Percentiles rank a stretch among this genome's conserved stretches.
phyloP scores from a whole-genome alignment of 2,797 vertebrate species.

The Borostomias antarcticus region DNA sequence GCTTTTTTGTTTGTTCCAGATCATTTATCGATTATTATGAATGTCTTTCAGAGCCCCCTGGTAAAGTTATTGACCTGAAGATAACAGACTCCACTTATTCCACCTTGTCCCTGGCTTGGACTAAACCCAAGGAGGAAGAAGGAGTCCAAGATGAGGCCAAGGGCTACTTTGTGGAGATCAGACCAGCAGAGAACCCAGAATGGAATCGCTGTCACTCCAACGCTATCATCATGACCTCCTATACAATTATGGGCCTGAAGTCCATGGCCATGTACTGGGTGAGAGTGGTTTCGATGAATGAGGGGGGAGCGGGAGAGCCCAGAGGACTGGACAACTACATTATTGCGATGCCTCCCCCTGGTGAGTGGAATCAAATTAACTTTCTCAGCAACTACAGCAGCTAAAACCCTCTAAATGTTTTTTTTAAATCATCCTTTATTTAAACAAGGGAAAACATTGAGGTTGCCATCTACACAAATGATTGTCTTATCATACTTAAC shows the following conservation, averaged over 20 bases:
- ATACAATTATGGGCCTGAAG: conserved; percentile 81
- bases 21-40: too few species aligned
- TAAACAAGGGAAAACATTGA: too few species aligned
- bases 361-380: conserved; percentile 61
- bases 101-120: conserved; percentile 84
- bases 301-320: conserved; percentile 77
- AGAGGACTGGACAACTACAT: conserved; percentile 72
- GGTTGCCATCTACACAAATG: not conserved
- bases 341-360: conserved; percentile 69
- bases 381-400: not conserved
- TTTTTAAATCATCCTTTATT: too few species aligned
- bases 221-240: conserved; percentile 69
- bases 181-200: conserved; percentile 69
- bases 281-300: conserved; percentile 78
- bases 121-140: conserved; percentile 71
- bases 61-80: conserved; percentile 79
- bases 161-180: conserved; percentile 86
- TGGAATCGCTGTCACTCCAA: conserved; percentile 81
- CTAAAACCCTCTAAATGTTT: too few species aligned
- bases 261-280: conserved; percentile 79
- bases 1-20: too few species aligned
- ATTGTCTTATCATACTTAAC: not conserved
- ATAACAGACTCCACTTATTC: conserved; percentile 80
- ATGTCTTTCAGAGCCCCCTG: conserved; percentile 75
- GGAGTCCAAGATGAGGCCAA: conserved; percentile 76